These are phyloP conservation scores for Aspidapion aeneum DNA, from an alignment of 2,888 invertebrate genomes.

Conservation along the genomic window DNA sequence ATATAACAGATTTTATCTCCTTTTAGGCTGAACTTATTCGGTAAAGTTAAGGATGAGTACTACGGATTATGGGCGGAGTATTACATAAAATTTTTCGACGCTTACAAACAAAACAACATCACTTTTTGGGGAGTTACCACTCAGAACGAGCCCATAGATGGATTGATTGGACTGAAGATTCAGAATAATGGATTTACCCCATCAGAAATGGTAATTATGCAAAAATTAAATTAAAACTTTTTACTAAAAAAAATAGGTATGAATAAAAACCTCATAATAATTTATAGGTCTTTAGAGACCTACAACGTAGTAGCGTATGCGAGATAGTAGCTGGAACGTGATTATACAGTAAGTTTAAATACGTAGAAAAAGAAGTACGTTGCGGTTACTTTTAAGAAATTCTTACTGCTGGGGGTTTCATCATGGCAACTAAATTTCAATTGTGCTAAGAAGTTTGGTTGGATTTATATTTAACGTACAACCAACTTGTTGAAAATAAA, in stretches of 20 bases:
- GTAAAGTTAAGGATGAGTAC: constrained; percentile 42
- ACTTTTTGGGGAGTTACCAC: constrained; percentile 81
- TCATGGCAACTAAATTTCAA: no score
- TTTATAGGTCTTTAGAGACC: no score
- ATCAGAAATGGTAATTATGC: constrained; percentile 25
- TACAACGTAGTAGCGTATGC: no score
- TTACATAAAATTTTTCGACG: constrained; percentile 73
- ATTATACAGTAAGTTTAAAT: no score
- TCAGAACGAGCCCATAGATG: constrained; percentile 81
- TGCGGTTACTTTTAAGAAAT: no score
- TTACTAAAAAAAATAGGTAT: neutral
- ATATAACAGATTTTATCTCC: neutral
- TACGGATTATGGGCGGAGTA: constrained; percentile 82
- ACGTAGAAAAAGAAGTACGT: no score
- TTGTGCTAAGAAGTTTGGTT: no score
- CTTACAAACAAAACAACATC: constrained; percentile 62
- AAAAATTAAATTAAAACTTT: constrained; percentile 1
- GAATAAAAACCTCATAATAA: no score
- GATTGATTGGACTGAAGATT: constrained; percentile 34
- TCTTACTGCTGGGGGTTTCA: no score
- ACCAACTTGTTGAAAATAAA: no score
- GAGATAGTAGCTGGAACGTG: no score
- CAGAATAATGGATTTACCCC: constrained; percentile 22
- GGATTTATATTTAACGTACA: no score
- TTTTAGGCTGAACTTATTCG: constrained; percentile 39